These are phyloP conservation scores for Turritopsis dohrnii DNA, from an alignment of 30 jellyfish, hydroid and myxozoan species.

Conservation along the genomic window DNA sequence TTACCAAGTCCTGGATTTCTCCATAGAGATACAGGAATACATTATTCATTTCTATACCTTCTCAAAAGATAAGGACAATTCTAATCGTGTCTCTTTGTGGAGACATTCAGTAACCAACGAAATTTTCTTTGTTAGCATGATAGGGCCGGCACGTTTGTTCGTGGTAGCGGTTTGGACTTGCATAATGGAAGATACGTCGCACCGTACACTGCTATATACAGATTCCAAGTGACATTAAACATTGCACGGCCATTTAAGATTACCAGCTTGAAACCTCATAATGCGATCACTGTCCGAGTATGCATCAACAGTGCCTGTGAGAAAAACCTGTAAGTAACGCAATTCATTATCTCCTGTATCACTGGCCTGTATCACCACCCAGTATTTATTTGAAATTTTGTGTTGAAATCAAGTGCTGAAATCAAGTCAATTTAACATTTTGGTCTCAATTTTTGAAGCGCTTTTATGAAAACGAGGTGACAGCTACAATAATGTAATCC, in stretches of 20 bases:
- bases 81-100: background rate
- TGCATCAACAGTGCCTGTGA: slow-evolving; percentile 72
- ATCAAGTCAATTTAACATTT: too few relatives aligned
- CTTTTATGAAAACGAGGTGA: too few relatives aligned
- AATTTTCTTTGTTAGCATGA: slow-evolving; percentile 40
- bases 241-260: slow-evolving; percentile 56
- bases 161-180: slow-evolving; percentile 64
- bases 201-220: slow-evolving; percentile 78
- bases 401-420: too few relatives aligned
- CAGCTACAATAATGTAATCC: too few relatives aligned
- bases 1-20: too few relatives aligned
- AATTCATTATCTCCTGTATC: background rate
- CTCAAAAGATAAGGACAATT: background rate
- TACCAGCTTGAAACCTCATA: slow-evolving; percentile 54
- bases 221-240: slow-evolving; percentile 58
- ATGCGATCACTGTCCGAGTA: slow-evolving; percentile 51
- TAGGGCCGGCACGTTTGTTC: slow-evolving; percentile 62
- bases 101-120: background rate
- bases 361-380: background rate
- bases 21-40: too few relatives aligned
- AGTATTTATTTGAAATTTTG: background rate
- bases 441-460: too few relatives aligned
- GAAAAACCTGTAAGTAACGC: slow-evolving; percentile 58
- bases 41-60: background rate
- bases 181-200: slow-evolving; percentile 62